These are phyloP conservation scores for Scrobipalpa costella DNA, from an alignment of 2,888 invertebrate genomes.

Conservation along the genomic window DNA sequence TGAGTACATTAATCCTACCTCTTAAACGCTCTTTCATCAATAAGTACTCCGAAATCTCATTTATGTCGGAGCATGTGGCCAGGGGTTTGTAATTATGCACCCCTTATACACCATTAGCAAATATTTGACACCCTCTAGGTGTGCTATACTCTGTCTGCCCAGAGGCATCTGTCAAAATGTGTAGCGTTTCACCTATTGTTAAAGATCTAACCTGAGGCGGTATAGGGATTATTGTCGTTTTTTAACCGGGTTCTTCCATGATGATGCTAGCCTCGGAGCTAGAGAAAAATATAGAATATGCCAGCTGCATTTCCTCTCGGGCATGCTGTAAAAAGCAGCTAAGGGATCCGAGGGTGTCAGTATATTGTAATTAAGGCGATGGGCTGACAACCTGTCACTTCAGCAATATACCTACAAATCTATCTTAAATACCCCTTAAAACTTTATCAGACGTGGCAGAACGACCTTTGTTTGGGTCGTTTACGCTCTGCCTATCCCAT, in stretches of 20 bases:
- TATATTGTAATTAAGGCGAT: no score
- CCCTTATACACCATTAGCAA: slow-evolving; percentile 22
- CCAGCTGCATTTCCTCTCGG: no score
- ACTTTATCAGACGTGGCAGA: no score
- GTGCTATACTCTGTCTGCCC: not conserved
- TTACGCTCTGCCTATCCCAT: no score
- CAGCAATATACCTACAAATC: no score
- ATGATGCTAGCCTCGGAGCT: no score
- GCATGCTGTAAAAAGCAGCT: no score
- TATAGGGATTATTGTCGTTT: not conserved
- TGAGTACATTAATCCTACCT: slow-evolving; percentile 13
- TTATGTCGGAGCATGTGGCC: slow-evolving; percentile 21
- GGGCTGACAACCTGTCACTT: no score
- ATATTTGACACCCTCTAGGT: slow-evolving; percentile 22
- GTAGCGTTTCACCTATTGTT: slow-evolving; percentile 11
- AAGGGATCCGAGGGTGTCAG: no score
- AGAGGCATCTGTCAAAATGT: slow-evolving; percentile 11
- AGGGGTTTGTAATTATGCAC: slow-evolving; percentile 23
- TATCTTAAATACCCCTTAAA: no score
- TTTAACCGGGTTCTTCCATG: not conserved
- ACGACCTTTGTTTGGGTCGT: no score
- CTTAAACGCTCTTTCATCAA: slow-evolving; percentile 19
- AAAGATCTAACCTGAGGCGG: not conserved
- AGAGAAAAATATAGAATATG: no score
- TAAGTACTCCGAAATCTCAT: slow-evolving; percentile 22